These are phyloP conservation scores for Platyura marginata DNA, from an alignment of 1,140 invertebrate species.

Conservation along the genomic window DNA sequence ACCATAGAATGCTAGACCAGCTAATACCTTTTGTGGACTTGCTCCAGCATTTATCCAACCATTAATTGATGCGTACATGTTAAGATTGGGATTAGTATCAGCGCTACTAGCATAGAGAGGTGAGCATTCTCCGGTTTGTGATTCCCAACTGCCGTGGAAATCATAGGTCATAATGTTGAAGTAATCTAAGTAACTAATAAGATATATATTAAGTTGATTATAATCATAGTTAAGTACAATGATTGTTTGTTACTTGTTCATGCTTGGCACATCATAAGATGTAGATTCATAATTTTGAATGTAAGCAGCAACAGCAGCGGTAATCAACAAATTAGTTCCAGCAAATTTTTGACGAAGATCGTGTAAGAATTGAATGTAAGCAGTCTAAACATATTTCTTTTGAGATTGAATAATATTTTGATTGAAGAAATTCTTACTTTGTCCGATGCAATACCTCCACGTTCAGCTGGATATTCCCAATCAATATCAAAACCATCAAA, in stretches of 20 bases:
- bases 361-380: slow-evolving; percentile 24
- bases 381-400: slow-evolving; percentile 11
- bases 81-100: not conserved
- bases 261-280: not conserved
- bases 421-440: slow-evolving; percentile 2
- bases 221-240: not conserved
- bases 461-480: slow-evolving; percentile 50
- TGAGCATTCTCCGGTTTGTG: slow-evolving; percentile 31
- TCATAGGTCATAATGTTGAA: slow-evolving; percentile 48
- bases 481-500: slow-evolving; percentile 61
- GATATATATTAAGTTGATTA: not conserved
- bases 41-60: slow-evolving; percentile 68
- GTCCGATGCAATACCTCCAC: slow-evolving; percentile 27
- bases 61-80: slow-evolving; percentile 53
- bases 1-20: slow-evolving; percentile 47
- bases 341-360: not conserved
- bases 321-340: not conserved
- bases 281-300: not conserved
- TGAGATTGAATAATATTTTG: not conserved
- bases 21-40: slow-evolving; percentile 38
- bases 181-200: slow-evolving; percentile 30
- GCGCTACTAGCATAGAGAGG: slow-evolving; percentile 21
- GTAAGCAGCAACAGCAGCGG: not conserved
- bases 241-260: not conserved
- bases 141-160: slow-evolving; percentile 36